phyloP scores from a whole-genome alignment of 2,113 vertebrate genomes.

The Odontesthes bonariensis region DNA sequence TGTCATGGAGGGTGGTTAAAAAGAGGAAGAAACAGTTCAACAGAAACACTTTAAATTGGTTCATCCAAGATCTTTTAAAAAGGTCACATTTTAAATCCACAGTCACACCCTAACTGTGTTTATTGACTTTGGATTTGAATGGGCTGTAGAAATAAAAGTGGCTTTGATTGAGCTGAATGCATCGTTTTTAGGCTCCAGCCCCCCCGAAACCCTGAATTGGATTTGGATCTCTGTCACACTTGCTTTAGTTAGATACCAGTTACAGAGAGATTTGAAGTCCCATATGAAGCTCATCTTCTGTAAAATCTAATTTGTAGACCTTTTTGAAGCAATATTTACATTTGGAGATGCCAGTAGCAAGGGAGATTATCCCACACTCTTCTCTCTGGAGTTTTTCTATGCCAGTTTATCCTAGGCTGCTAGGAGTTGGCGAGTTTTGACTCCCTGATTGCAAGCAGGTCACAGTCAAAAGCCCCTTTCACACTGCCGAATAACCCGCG shows the following conservation, averaged over 20 bases:
- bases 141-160: neutral
- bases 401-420: neutral
- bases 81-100: neutral
- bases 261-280: neutral
- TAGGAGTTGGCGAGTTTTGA: neutral
- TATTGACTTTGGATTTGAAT: too few species aligned
- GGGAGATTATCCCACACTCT: neutral
- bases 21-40: too few species aligned
- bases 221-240: neutral
- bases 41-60: too few species aligned
- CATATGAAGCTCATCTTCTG: constrained; percentile 4
- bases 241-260: neutral
- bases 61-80: too few species aligned
- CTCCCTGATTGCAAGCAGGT: neutral
- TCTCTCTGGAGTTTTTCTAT: neutral
- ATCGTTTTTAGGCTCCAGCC: neutral
- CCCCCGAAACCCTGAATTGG: neutral
- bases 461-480: too few species aligned
- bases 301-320: neutral
- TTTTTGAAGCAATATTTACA: constrained; percentile 17
- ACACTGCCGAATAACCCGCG: too few species aligned
- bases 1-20: too few species aligned
- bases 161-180: neutral
- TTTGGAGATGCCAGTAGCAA: neutral
- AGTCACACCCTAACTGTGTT: too few species aligned